Evolutionary conservation across 2,888 invertebrate genomes (phyloP), one percentile per base, ranked within the genome.

Genomic region (Frankliniella fusca): DNA sequence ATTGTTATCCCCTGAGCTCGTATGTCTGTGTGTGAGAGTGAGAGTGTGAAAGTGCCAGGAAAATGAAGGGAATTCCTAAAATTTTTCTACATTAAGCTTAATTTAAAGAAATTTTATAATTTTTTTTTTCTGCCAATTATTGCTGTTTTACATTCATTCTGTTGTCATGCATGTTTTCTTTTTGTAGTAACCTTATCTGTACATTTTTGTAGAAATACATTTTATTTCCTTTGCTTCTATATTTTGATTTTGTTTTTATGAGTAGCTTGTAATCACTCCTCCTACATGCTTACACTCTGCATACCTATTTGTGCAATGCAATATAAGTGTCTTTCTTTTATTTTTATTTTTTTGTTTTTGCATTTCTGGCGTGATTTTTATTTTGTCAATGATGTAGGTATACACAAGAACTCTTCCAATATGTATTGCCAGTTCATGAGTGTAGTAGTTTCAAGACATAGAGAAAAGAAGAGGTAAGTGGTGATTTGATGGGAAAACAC

Each of bases 321-420:
- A 3, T 38, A 5, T 80, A 83, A 81, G 80, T 83, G 81, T 83
- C 82, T 80, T 83, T 83, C 83, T 84, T 83, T 23, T 81, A 79
- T 81, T 82, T 80, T 82, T 84, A 80, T 81, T 80, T 65, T 81
- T 81, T 70, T 81, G 82, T 83, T 38, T 48, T 83, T 81, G 70
- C 48, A 81, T 82, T 80, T 82, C 54, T 80, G 54, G 81, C 81
- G 61, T 83, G 65, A 20, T 81, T 82, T 48, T 54, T 81, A 65
- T 82, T 18, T 82, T 82, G 27, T 54, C 15, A 15, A 12, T 15
- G 15, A 54, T 15, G 15, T 20, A 38, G 38, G 38, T 38, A 38
- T 38, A 38, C 38, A 38, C 38, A 3, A 20, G 12, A 7, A 10
- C 15, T 54, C 20, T 10, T 15, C 54, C 54, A 11, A 54, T 15